Conservation (phyloP, 2,113 vertebrate genomes). For the Pseudopodoces humilis region DNA sequence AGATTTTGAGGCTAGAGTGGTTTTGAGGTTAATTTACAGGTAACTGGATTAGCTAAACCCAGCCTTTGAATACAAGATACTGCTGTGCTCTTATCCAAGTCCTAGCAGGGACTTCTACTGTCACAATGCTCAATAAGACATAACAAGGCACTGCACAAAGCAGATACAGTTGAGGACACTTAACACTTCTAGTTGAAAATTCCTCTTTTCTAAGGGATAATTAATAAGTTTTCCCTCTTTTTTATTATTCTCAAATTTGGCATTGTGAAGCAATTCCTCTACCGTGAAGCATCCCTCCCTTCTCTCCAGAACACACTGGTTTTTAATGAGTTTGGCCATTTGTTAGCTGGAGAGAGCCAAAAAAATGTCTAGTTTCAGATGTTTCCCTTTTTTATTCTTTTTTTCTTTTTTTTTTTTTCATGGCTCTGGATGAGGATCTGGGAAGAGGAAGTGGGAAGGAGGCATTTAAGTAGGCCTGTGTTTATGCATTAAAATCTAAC, state of each 20-base stretch:
- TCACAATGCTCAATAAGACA: neutral
- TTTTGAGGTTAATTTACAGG: neutral
- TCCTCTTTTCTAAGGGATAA: neutral
- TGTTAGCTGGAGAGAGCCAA: conserved; percentile 7
- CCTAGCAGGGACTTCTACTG: neutral
- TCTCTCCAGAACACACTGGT: neutral
- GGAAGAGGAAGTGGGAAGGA: neutral
- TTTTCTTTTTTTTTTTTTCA: neutral
- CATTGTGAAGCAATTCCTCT: neutral
- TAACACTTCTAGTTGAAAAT: neutral
- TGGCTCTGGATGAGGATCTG: neutral
- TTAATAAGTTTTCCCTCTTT: neutral
- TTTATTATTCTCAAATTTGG: conserved; percentile 2
- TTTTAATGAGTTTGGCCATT: conserved; percentile 54
- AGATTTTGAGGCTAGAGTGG: neutral
- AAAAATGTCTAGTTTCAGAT: conserved; percentile 12
- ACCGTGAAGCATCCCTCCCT: neutral
- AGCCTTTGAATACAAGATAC: neutral
- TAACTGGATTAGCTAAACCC: neutral
- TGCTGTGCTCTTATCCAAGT: neutral
- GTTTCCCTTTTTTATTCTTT: neutral
- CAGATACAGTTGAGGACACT: neutral
- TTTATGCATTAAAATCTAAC: neutral
- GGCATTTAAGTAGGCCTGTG: neutral
- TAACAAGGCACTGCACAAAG: neutral